Base-by-base conservation (phyloP, 2,113 vertebrate species). In the Spheniscus mendiculus region DNA sequence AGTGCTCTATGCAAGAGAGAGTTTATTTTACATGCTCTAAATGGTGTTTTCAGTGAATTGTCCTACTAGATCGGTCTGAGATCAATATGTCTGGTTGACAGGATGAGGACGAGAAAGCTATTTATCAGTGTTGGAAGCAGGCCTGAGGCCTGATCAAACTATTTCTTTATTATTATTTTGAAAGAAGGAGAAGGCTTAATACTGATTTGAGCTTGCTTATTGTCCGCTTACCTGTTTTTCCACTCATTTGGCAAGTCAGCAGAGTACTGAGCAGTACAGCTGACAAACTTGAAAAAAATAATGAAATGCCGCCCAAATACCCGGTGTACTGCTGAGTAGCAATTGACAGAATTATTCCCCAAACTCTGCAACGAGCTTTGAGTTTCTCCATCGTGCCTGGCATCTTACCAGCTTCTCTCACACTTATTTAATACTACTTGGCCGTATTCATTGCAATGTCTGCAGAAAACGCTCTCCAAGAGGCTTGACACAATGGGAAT, bases 61-160 rank as follows among this genome's bases (percentile, higher is more conserved):
- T 97, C 93, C 59, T 90, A 38, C 86, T 97, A 93, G 93, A 79
- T 83, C 97, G 84, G 53, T 93, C 97, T 91, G 90, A 88, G 62
- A 95, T 97, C 93, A 84, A 49, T 97, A 90, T 62, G 74, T 94
- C 89, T 97, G 74, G 53, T 89, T 97, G 96, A 78, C 89, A 95
- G 89, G 78, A 71, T 94, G 82, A 85, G 84, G 65, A 55, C 45
- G 80, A 71, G 94, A 94, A 79, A 90, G 63, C 81, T 92, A 56
- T 97, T 97, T 93, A 77, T 97, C 90, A 86, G n/a, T 74, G 65
- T 86, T 93, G 91, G 62, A 88, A 83, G 36, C 14, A 92, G 87
- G 49, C 40, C 62, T 91, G 47, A 90, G 78, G 52, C 32, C 49
- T 22, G 12, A 40, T 90, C 40, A 87, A 74, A 74, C 45, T 17